Evolutionary conservation across 2,888 invertebrate genomes (phyloP).

Genomic region (Drosophila rellima): DNA sequence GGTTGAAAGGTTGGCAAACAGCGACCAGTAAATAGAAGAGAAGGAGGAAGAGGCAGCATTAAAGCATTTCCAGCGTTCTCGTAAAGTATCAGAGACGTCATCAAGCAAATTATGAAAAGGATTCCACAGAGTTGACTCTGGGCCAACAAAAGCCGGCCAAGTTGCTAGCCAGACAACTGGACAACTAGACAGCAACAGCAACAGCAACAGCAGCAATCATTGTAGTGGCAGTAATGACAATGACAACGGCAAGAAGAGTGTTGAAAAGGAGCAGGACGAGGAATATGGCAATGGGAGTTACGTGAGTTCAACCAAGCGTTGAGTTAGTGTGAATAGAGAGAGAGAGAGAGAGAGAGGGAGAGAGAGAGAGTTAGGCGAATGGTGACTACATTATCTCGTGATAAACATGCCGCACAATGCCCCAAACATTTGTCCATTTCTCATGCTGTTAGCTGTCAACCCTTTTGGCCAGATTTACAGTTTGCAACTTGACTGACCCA

Average conservation of each 20-base stretch:
- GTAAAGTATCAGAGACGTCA: slow-evolving; percentile 67
- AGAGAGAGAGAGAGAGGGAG: too few species aligned
- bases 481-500: slow-evolving; percentile 32
- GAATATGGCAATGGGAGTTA: slow-evolving; percentile 59
- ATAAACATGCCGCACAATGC: slow-evolving; percentile 68
- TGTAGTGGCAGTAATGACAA: slow-evolving; percentile 59
- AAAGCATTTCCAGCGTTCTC: slow-evolving; percentile 50
- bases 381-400: slow-evolving; percentile 76
- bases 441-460: slow-evolving; percentile 39
- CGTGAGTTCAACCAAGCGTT: slow-evolving; percentile 65
- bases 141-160: slow-evolving; percentile 34
- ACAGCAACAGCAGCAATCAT: slow-evolving; percentile 48
- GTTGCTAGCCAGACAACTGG: slow-evolving; percentile 8
- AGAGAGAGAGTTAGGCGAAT: slow-evolving; percentile 40
- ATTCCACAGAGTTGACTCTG: slow-evolving; percentile 51
- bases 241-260: slow-evolving; percentile 43
- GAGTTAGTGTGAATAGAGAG: slow-evolving; percentile 22
- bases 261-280: slow-evolving; percentile 21
- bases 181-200: slow-evolving; percentile 9
- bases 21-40: slow-evolving; percentile 1
- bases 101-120: slow-evolving; percentile 77
- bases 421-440: slow-evolving; percentile 53
- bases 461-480: slow-evolving; percentile 28
- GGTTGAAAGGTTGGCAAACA: slow-evolving; percentile 57
- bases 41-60: slow-evolving; percentile 22